phyloP scores from a whole-genome alignment of 2,888 invertebrate genomes.

The Polia nebulosa region DNA sequence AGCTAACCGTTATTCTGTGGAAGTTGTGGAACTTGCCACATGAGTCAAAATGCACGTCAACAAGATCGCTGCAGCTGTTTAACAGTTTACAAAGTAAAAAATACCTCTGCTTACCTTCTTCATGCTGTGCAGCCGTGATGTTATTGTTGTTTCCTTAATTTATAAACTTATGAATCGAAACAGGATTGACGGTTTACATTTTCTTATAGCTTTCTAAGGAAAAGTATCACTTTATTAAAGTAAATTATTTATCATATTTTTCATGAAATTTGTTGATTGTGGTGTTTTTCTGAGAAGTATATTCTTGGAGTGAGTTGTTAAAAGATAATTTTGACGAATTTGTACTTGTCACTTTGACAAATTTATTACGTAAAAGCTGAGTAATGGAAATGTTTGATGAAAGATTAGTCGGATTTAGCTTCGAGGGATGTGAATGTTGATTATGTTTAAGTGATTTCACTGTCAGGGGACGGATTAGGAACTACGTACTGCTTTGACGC shows the following conservation, averaged over 20 bases:
- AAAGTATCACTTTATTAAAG: neutral
- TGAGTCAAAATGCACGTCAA: too few relatives aligned
- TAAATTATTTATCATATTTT: neutral
- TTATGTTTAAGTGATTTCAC: neutral
- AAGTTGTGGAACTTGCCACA: too few relatives aligned
- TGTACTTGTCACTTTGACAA: slow-evolving; percentile 1
- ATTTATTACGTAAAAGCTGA: slow-evolving; percentile 9
- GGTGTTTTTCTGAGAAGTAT: neutral
- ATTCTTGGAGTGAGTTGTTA: neutral
- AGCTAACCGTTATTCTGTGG: too few relatives aligned
- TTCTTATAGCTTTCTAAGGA: neutral
- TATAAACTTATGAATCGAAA: neutral
- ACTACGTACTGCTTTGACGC: neutral
- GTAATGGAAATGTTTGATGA: neutral
- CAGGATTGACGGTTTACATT: neutral
- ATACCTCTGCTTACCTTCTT: too few relatives aligned
- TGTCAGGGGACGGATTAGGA: slow-evolving; percentile 10
- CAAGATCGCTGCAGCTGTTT: too few relatives aligned
- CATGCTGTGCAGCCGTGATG: too few relatives aligned
- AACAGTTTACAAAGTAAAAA: too few relatives aligned
- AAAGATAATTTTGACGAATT: neutral
- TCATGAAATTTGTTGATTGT: neutral
- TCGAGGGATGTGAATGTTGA: neutral
- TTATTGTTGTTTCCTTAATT: too few relatives aligned
- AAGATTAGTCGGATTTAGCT: slow-evolving; percentile 17